Conservation (phyloP, 2,797 vertebrate species). For the Chromis chromis region DNA sequence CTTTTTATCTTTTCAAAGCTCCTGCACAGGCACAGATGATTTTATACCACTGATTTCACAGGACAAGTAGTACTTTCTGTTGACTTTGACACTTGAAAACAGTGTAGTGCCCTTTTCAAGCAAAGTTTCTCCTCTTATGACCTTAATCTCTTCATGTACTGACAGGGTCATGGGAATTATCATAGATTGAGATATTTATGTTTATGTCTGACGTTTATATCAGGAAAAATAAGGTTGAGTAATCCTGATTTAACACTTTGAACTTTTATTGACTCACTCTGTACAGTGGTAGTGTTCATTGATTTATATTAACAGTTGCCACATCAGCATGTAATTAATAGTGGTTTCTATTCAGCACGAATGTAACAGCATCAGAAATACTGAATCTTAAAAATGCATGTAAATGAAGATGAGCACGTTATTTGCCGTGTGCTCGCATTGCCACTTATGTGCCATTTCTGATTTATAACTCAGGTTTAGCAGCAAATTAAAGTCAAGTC, state of each 20-base stretch:
- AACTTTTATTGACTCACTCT: constrained; percentile 56
- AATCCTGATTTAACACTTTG: constrained; percentile 50
- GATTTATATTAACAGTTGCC: constrained; percentile 48
- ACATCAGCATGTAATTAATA: constrained; percentile 41
- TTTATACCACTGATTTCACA: not conserved
- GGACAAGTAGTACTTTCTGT: not conserved
- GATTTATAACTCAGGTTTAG: constrained; percentile 61
- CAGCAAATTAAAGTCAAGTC: constrained; percentile 63
- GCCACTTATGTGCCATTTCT: constrained; percentile 41
- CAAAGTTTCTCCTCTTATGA: not conserved
- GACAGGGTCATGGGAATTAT: not conserved
- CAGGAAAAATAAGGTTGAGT: constrained; percentile 9
- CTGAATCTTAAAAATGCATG: constrained; percentile 27
- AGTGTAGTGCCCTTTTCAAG: not conserved
- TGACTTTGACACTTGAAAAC: constrained; percentile 15
- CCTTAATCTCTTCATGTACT: not conserved
- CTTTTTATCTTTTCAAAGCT: not conserved
- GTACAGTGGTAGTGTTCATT: constrained; percentile 42
- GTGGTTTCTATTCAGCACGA: constrained; percentile 2
- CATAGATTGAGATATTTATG: not conserved
- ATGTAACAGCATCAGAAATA: constrained; percentile 15
- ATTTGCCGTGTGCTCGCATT: constrained; percentile 33
- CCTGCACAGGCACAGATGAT: not conserved
- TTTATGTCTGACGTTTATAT: constrained; percentile 24
- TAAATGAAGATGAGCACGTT: constrained; percentile 48